These are phyloP conservation scores for Hiodon tergisus DNA, from an alignment of 2,113 vertebrate genomes.

Conservation along the genomic window DNA sequence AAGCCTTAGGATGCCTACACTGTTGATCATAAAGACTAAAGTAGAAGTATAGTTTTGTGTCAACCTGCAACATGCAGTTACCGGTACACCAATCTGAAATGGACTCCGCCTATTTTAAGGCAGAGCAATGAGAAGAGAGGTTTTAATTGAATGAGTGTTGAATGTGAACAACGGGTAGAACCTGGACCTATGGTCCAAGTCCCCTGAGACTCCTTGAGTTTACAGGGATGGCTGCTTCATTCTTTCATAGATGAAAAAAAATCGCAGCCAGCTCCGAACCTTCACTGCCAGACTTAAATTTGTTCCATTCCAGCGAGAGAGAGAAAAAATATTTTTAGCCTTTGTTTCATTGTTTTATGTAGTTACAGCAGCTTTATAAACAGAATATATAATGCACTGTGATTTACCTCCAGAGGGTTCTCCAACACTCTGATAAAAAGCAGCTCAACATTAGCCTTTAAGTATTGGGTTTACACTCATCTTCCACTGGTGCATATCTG, in stretches of 20 bases:
- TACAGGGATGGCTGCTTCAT: background rate
- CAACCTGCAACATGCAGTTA: too few relatives aligned
- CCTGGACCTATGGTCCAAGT: background rate
- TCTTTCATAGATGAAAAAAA: slow-evolving; percentile 7
- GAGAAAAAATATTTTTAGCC: slow-evolving; percentile 14
- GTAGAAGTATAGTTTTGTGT: too few relatives aligned
- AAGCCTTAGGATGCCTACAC: too few relatives aligned
- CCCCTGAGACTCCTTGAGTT: too few relatives aligned
- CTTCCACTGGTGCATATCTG: slow-evolving; percentile 26
- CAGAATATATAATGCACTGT: slow-evolving; percentile 15
- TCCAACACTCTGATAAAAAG: slow-evolving; percentile 20
- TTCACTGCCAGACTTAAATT: background rate
- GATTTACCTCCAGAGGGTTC: slow-evolving; percentile 14
- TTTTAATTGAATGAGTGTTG: too few relatives aligned
- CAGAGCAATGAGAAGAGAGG: background rate
- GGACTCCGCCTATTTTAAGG: background rate
- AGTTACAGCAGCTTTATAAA: slow-evolving; percentile 8
- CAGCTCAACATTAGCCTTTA: slow-evolving; percentile 14
- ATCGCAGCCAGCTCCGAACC: background rate
- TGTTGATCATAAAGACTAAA: too few relatives aligned
- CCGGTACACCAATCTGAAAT: too few relatives aligned
- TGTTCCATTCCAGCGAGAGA: background rate
- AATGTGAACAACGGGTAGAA: too few relatives aligned
- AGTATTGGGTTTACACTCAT: slow-evolving; percentile 24
- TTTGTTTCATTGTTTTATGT: slow-evolving; percentile 16